Evolutionary conservation across 92 coral and sea anemone genomes (phyloP), one percentile per base, ranked within the genome.

Genomic region (Metridium senile): DNA sequence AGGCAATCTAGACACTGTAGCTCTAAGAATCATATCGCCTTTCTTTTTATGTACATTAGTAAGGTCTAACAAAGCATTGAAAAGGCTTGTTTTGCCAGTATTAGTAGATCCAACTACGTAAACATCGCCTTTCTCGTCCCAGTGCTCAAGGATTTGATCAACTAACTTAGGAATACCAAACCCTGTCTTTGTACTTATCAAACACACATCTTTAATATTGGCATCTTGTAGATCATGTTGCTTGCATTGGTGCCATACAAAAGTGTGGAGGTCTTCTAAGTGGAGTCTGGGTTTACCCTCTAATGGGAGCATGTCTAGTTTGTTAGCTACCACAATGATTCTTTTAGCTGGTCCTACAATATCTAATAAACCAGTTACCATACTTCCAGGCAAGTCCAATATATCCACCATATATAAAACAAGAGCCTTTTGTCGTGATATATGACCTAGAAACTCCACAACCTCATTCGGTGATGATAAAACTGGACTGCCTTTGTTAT

Each of bases 331-430:
- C 22, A 95, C 74, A 1, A 95, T 83, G 2, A 95, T 84, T 49
- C 97, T 88, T 72, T 95, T 95, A 56, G 97, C 77, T 51, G 91
- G 93, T 39, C 99, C 99, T 33, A 95, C 91, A 77, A 89, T 81
- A 33, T 87, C 79, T 28, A 95, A 83, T 45, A 95, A 73, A 45
- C 66, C 79, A 0, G 85, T 86, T 2, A 85, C 80, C 57, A 93
- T 51, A 19, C 99, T 95, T 30, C 93, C 90, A 18, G 97, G 99
- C 0, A 95, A 58, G 33, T 93, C 91, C 84, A 93, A 70, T 47
- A 95, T 58, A 79, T 95, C 97, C 29, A 93, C 86, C 2, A 89
- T 83, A 74, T 89, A 95, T 46, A 95, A 77, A 62, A 95, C 87
- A 23, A 95, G 83, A 34, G 97, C 99, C 72, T 95, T 95, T 47